Base-by-base conservation (phyloP, 2,888 invertebrate species). In the Belgica antarctica region DNA sequence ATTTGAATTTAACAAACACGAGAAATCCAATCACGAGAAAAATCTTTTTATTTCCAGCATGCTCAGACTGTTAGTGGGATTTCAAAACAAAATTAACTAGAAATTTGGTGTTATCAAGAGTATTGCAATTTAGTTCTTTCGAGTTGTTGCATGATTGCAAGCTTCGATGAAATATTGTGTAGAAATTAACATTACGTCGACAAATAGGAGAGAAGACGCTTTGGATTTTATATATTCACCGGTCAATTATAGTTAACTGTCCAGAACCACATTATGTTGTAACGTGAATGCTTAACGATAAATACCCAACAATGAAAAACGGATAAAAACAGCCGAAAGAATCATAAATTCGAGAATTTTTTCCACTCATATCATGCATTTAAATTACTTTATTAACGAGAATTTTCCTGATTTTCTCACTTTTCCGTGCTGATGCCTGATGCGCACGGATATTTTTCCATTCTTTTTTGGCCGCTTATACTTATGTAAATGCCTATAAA, bases 1-100 rank as follows among this genome's bases (percentile, higher is more conserved):
- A 52, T 52, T 52, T 52, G 22, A 52, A 19, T 52, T 52, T 22
- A 52, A 52, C 52, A 52, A 52, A 52, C 52, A 52, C n/a, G n/a
- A 52, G 52, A 52, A 52, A 52, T 52, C 52, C 52, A 52, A 52
- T 52, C 52, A 52, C 22, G 52, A 10, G 19, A 52, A 52, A 31
- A 52, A 22, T 52, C 22, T 41, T 41, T 22, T 7, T 22, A 52
- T 52, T 52, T 52, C 52, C 52, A 2, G 15, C 22, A 17, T 52
- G 17, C 22, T 52, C 22, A 52, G 12, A 22, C 52, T 52, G 19
- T 17, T 22, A 52, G 12, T 15, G 41, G 8, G 10, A 41, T 41
- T 41, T 41, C n/a, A 41, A 5, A 41, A 15, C 41, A 10, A 2
- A 12, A 41, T 41, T 15, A n/a, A 5, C 8, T 4, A 41, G 12